Conservation (phyloP, 2,113 vertebrate genomes). For the Solea senegalensis region DNA sequence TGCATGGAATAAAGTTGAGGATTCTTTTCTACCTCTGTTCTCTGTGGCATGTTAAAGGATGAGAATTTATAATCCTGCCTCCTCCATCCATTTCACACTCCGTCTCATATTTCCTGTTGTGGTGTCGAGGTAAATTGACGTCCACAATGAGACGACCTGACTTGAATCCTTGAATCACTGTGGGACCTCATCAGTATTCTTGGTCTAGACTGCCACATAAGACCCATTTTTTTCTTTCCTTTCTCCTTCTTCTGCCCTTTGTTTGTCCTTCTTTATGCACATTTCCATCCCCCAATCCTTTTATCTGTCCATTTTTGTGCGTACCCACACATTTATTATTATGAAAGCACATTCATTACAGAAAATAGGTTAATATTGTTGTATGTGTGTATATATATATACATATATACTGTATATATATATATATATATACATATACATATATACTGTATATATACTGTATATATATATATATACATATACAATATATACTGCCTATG, state of each 20-base stretch:
- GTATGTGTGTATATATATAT: no score
- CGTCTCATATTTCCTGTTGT: conserved; percentile 64
- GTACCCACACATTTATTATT: conserved; percentile 2
- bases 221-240: conserved; percentile 19
- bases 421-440: no score
- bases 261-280: conserved; percentile 45
- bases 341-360: conserved; percentile 12
- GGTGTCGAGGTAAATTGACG: conserved; percentile 72
- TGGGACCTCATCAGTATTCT: conserved; percentile 73
- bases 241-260: conserved; percentile 15
- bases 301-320: conserved; percentile 23
- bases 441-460: no score
- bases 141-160: conserved; percentile 67
- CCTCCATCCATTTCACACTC: conserved; percentile 26
- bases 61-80: conserved; percentile 60
- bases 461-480: no score
- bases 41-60: conserved; percentile 54
- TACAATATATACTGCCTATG: no score
- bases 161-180: conserved; percentile 68
- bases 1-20: conserved; percentile 56
- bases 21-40: conserved; percentile 70
- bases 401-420: no score
- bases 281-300: conserved; percentile 35
- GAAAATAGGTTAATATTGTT: not conserved
- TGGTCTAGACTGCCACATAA: conserved; percentile 66